A percentile compares a stretch with the other conserved stretches of the same genome.
Conservation (phyloP, 2,113 vertebrate species). For the Philantomba maxwellii region DNA sequence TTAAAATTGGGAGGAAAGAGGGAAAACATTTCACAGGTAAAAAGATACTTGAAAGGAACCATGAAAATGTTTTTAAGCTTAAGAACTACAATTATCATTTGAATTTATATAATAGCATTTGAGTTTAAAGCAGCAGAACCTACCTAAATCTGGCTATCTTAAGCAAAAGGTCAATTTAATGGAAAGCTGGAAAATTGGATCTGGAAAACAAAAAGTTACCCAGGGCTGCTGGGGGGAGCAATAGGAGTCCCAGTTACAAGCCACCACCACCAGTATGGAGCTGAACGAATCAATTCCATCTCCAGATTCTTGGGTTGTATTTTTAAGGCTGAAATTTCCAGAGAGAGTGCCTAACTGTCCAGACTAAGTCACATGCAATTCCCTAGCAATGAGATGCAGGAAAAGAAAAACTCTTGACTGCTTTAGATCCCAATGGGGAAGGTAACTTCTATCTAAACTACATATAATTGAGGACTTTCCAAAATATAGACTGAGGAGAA, state of each 20-base stretch:
- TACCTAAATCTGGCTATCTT: background rate
- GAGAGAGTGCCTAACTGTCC: background rate
- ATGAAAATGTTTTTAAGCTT: background rate
- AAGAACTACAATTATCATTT: conserved; percentile 25
- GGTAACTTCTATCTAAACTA: background rate
- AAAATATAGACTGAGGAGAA: background rate
- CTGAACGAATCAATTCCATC: background rate
- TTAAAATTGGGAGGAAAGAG: background rate
- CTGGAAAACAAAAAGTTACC: background rate
- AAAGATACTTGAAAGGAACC: background rate
- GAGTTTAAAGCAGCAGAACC: background rate
- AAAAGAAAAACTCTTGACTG: background rate
- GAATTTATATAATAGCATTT: background rate
- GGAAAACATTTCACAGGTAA: background rate
- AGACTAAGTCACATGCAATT: background rate
- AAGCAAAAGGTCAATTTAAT: background rate
- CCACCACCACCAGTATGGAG: background rate
- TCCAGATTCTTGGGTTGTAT: background rate
- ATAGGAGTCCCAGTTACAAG: background rate
- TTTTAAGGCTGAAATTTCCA: background rate
- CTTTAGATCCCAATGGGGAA: background rate
- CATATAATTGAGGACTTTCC: background rate
- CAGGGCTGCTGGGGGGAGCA: background rate
- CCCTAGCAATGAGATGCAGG: background rate
- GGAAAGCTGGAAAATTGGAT: background rate